phyloP scores from a whole-genome alignment of 2,888 invertebrate species.

The Hypolimnas misippus region DNA sequence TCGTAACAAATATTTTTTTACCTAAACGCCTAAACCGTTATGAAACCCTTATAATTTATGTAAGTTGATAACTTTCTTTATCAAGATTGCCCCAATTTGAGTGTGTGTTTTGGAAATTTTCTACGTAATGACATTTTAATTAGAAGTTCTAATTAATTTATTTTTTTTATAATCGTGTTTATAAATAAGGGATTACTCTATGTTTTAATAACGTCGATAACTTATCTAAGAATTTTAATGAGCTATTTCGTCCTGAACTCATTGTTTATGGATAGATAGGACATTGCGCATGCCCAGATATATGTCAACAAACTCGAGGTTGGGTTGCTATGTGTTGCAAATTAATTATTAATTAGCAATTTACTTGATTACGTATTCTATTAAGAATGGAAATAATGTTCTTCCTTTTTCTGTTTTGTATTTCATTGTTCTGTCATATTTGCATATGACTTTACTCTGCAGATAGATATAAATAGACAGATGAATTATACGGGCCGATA shows the following conservation, averaged over 20 bases:
- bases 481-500: too few relatives aligned
- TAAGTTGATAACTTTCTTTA: too few relatives aligned
- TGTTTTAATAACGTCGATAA: constrained; percentile 28
- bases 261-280: constrained; percentile 73
- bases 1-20: background rate
- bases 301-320: constrained; percentile 71
- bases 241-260: constrained; percentile 49
- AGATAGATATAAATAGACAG: too few relatives aligned
- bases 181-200: background rate
- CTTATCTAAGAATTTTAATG: constrained; percentile 51
- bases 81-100: background rate
- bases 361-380: background rate
- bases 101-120: background rate
- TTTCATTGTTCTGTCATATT: background rate
- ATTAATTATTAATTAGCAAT: constrained; percentile 33
- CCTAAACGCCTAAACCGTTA: too few relatives aligned
- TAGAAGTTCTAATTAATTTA: background rate
- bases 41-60: too few relatives aligned
- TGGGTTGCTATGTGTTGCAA: constrained; percentile 40
- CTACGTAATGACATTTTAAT: background rate
- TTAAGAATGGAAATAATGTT: background rate
- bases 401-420: background rate
- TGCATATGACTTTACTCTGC: too few relatives aligned
- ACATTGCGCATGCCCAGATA: constrained; percentile 73
- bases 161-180: background rate